Conservation (phyloP, 2,888 invertebrate species). For the Ectobius pallidus region DNA sequence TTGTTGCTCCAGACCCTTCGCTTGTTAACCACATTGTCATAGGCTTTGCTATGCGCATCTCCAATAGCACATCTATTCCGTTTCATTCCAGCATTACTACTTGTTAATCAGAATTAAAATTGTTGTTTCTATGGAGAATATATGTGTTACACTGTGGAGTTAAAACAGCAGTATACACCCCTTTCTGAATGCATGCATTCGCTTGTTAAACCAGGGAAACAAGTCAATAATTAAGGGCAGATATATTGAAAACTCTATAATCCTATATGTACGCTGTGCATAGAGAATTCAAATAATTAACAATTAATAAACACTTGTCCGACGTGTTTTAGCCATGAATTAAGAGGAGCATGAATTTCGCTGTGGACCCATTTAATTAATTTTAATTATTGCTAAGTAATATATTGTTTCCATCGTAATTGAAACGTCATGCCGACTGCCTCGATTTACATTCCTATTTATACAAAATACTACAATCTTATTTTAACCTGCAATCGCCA, state of each 20-base stretch:
- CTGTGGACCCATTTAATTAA: neutral
- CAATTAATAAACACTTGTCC: slow-evolving; percentile 6
- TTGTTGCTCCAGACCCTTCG: no score
- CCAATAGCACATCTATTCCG: no score
- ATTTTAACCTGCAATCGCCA: no score
- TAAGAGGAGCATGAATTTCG: neutral
- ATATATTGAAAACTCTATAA: neutral
- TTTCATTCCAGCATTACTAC: no score
- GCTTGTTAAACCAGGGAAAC: neutral
- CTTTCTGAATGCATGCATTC: neutral
- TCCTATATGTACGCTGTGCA: neutral
- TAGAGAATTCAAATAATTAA: neutral
- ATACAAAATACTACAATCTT: no score
- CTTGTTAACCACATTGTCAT: no score
- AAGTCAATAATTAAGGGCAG: neutral
- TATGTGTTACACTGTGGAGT: no score
- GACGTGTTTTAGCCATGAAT: neutral
- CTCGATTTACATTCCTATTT: no score
- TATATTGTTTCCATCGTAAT: neutral
- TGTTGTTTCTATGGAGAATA: no score
- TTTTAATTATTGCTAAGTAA: neutral
- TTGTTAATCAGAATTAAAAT: no score
- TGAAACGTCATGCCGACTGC: neutral
- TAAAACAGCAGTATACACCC: neutral
- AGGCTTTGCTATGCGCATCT: no score